These are phyloP conservation scores for Ichneumoninae sp. DNA, from an alignment of 2,888 invertebrate genomes.

Conservation along the genomic window DNA sequence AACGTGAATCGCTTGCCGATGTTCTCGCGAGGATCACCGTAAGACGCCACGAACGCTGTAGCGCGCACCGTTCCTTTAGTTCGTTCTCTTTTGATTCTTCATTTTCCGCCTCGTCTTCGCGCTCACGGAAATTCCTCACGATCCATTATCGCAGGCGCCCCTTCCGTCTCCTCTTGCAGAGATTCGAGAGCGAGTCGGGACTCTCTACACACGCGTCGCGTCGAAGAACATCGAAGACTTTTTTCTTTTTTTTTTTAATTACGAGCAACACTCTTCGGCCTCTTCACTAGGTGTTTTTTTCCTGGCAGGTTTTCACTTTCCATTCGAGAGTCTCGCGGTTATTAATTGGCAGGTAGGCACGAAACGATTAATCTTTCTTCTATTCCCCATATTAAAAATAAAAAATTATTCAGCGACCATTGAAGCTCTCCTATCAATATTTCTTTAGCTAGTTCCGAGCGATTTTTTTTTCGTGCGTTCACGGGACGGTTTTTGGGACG, in stretches of 20 bases:
- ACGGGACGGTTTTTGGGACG: neutral
- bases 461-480: slow-evolving; percentile 8
- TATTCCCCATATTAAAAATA: slow-evolving; percentile 30
- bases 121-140: slow-evolving; percentile 57
- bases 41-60: neutral
- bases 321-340: slow-evolving; percentile 37
- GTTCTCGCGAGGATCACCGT: slow-evolving; percentile 40
- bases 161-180: slow-evolving; percentile 15
- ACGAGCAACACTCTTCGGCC: neutral
- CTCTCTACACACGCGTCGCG: slow-evolving; percentile 37
- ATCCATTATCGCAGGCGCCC: slow-evolving; percentile 36
- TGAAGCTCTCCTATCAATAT: neutral
- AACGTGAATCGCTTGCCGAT: slow-evolving; percentile 62
- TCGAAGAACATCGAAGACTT: neutral
- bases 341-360: slow-evolving; percentile 60
- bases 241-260: slow-evolving; percentile 1
- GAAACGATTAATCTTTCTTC: slow-evolving; percentile 55
- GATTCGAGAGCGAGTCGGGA: slow-evolving; percentile 53
- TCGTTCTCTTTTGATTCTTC: slow-evolving; percentile 22
- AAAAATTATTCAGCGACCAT: slow-evolving; percentile 27
- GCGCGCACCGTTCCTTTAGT: neutral
- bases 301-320: slow-evolving; percentile 57
- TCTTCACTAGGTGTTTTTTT: slow-evolving; percentile 24
- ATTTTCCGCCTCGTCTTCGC: slow-evolving; percentile 38
- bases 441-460: neutral